Evolutionary conservation across 1,140 invertebrate species (phyloP), one percentile per base, ranked within the genome.

Genomic region (Drosophila punjabiensis): DNA sequence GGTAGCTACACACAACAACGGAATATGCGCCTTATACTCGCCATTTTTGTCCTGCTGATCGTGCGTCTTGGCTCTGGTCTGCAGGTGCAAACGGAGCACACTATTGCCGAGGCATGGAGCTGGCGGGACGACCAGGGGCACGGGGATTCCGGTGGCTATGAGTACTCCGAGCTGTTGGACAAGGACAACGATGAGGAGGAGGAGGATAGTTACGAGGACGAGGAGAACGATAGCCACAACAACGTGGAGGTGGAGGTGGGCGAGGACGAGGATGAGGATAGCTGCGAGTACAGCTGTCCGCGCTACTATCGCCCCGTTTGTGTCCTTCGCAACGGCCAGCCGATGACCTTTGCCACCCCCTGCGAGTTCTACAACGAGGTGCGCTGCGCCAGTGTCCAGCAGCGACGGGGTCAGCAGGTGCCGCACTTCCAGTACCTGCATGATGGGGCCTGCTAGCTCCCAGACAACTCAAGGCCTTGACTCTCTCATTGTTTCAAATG

Each of bases 241-340:
- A 47, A 48, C 1, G 33, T 45, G 0, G 13, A 48, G 6, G 35
- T 20, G 18, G 9, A 18, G 20, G 10, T 37, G 3, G 14, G 35
- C 13, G 73, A 81, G 24, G 68, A 64, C 4, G 68, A 81, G 43
- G 50, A 78, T 13, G 81, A 78, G 37, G n/a, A 58, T 8, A 85
- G 56, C 48, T 89, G 85, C 30, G 85, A 89, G 33, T 76, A 76
- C 16, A 90, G 86, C 41, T 89, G 85, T 10, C 85, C 86, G 1
- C 81, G 85, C 3, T 89, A 90, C 43, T 89, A 89, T 50, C 85
- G 81, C 2, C 85, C 85, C 7, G 32, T 89, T 4, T 89, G 85
- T 20, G 86, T 63, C 1, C 70, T 73, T 0, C 85, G 86, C 32
- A 66, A 85, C 24, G 75, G 59, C 0, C 20, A 63, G 9, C 24